A percentile compares a stretch with the other conserved stretches of the same genome.
phyloP scores from a whole-genome alignment of 2,113 vertebrate species.

The Thunnus thynnus region DNA sequence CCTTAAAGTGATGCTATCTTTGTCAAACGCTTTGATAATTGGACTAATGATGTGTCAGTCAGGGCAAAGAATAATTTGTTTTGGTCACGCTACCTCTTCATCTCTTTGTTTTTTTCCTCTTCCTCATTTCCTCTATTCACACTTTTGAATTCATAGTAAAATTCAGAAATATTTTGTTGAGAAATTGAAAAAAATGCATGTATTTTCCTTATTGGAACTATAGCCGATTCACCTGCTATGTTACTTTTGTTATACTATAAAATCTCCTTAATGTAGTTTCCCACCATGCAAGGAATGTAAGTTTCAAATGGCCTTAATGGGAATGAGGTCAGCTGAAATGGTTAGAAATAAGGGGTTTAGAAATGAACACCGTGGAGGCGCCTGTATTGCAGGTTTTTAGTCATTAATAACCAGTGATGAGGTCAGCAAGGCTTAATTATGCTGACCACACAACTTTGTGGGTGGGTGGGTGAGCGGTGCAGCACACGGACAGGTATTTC shows the following conservation, averaged over 20 bases:
- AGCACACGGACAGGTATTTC: not conserved
- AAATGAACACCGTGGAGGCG: not conserved
- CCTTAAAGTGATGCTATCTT: too few relatives aligned
- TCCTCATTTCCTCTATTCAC: too few relatives aligned
- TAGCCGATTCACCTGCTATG: not conserved
- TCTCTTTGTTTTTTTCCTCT: too few relatives aligned
- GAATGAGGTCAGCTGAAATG: constrained; percentile 1
- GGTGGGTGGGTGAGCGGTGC: not conserved
- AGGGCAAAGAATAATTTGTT: too few relatives aligned
- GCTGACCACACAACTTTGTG: constrained; percentile 5
- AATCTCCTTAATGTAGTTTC: not conserved
- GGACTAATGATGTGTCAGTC: too few relatives aligned
- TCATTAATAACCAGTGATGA: constrained; percentile 25
- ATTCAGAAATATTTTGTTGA: too few relatives aligned
- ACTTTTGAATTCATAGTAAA: too few relatives aligned
- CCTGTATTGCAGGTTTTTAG: not conserved
- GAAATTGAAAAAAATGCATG: not conserved
- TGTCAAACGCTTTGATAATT: too few relatives aligned
- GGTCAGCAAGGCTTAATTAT: not conserved
- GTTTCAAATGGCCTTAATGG: constrained; percentile 7
- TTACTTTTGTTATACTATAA: not conserved
- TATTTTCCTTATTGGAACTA: not conserved
- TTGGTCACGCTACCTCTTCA: too few relatives aligned
- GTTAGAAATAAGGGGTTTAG: not conserved
- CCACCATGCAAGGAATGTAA: not conserved